Base-by-base conservation (phyloP, 2,888 invertebrate genomes). In the Cheilosia pagana region DNA sequence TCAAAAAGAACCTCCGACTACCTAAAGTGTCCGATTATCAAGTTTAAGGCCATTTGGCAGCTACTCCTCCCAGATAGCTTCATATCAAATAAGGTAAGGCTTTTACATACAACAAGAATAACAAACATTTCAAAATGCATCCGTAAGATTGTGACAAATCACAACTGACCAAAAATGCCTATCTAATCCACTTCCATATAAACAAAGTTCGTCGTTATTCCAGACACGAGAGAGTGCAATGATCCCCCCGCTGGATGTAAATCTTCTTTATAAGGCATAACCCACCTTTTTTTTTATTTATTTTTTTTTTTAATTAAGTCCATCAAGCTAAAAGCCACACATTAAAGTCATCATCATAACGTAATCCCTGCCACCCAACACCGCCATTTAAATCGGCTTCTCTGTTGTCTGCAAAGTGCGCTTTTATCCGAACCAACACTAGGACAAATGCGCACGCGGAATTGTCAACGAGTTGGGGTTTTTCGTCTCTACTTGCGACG, bases 401-500 rank as follows among this genome's bases (percentile, higher is more conserved):
- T 43, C 82, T 68, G 60, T 72, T 72, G 77, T 77, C 71, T 67
- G 65, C 65, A 57, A 19, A 60, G 52, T 55, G 23, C 25, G 45
- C 81, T 71, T 77, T 48, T 81, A 71, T 35, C 35, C 65, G 81
- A 67, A 21, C 48, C 23, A 59, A 59, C 67, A 81, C 67, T 75
- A 43, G 62, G 35, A 78, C 67, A 78, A 72, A 68, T 62, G 67
- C 74, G 74, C 78, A 83, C 52, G 57, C 78, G 25, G 82, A 83
- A 83, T 83, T 74, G 72, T 78, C 82, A 82, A 78, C 78, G 78
- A 82, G 72, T 21, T 57, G n/a, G 14, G 7, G n/a, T n/a, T 45
- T 16, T 45, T 45, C 16, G 8, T 3, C 8, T 41, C 16, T 0
- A 14, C 25, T n/a, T 28, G 28, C 25, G 43, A 67, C 72, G 55